Percentiles rank a stretch among this genome's conserved stretches.
phyloP scores from a whole-genome alignment of 2,888 invertebrate genomes.

The Xylota segnis region DNA sequence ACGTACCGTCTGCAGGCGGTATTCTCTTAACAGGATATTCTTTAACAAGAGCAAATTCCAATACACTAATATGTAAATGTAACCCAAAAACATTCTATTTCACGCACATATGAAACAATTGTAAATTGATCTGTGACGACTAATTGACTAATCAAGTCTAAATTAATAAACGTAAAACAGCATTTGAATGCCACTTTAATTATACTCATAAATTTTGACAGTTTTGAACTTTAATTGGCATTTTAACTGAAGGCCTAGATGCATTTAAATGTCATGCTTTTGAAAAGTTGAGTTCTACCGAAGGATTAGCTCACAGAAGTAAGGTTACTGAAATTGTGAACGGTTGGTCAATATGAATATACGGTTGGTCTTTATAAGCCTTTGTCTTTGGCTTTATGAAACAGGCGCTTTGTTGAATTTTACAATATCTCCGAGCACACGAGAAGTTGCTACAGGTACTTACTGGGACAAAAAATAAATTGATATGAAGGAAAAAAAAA shows the following conservation, averaged over 20 bases:
- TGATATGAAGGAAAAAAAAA: too few species aligned
- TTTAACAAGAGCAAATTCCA: background rate
- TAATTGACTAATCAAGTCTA: conserved; percentile 49
- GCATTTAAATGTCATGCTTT: conserved; percentile 34
- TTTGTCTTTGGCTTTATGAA: conserved; percentile 7
- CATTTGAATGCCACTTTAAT: conserved; percentile 44
- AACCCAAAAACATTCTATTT: background rate
- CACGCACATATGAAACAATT: conserved; percentile 15
- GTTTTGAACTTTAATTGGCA: conserved; percentile 55
- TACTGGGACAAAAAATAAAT: too few species aligned
- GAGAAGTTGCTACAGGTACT: conserved; percentile 61
- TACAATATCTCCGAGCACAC: background rate
- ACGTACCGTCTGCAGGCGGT: background rate
- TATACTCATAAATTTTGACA: conserved; percentile 30
- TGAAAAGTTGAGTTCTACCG: background rate
- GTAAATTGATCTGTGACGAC: conserved; percentile 19
- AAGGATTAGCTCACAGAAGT: background rate
- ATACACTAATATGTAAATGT: conserved; percentile 1
- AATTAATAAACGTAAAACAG: conserved; percentile 51
- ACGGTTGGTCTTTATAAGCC: background rate
- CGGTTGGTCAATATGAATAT: conserved; percentile 24
- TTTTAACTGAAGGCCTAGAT: conserved; percentile 41
- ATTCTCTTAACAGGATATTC: background rate
- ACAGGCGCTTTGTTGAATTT: conserved; percentile 22
- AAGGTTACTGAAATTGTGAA: background rate